phyloP scores from a whole-genome alignment of 2,888 invertebrate species.

The Caprella mutica region DNA sequence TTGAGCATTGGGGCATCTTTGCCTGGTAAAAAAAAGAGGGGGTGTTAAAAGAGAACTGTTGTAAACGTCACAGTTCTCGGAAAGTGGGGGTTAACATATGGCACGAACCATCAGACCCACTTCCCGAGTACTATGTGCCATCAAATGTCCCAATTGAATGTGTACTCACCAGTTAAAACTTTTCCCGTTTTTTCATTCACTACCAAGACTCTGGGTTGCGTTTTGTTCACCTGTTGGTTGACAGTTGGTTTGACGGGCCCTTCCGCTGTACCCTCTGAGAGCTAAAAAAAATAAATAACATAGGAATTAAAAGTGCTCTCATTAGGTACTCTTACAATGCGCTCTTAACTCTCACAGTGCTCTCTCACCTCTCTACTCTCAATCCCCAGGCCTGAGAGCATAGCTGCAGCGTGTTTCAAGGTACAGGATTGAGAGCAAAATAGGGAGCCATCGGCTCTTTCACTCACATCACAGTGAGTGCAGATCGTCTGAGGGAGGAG shows the following conservation, averaged over 20 bases:
- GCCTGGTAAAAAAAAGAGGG: conserved; percentile 49
- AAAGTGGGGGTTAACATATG: too few relatives aligned
- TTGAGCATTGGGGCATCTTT: conserved; percentile 69
- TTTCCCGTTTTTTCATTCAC: conserved; percentile 22
- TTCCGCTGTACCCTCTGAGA: background rate
- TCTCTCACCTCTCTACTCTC: too few relatives aligned
- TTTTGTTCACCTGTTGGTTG: conserved; percentile 14
- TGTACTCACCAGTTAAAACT: conserved; percentile 20
- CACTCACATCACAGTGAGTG: background rate
- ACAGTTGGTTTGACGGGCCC: background rate
- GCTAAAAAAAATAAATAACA: too few relatives aligned
- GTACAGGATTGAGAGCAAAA: conserved; percentile 3
- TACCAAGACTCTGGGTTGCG: conserved; percentile 27
- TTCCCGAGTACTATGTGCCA: background rate
- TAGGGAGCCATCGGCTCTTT: background rate
- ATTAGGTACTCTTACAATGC: too few relatives aligned
- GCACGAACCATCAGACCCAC: background rate
- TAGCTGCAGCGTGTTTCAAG: conserved; percentile 1
- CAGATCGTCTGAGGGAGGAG: too few relatives aligned
- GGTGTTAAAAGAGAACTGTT: background rate
- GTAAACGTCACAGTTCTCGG: background rate
- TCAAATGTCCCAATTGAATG: too few relatives aligned
- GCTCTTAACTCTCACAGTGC: too few relatives aligned
- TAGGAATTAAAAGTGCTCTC: too few relatives aligned
- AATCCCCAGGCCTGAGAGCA: background rate